These are phyloP conservation scores for Peromyscus polionotus DNA, from an alignment of 2,113 vertebrate genomes.

Conservation along the genomic window DNA sequence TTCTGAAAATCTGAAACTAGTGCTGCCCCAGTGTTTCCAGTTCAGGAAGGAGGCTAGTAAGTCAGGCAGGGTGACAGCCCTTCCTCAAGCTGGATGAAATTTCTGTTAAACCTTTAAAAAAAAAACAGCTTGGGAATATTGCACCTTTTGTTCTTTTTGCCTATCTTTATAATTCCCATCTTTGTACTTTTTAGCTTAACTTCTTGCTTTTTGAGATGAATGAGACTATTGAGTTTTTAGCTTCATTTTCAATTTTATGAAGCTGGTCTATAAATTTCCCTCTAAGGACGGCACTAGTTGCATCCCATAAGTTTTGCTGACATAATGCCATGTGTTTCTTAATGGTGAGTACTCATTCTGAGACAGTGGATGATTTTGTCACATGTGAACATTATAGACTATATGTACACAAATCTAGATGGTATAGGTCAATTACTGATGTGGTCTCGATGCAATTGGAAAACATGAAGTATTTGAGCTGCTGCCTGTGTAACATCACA, in stretches of 20 bases:
- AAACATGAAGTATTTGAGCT: neutral
- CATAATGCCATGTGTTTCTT: neutral
- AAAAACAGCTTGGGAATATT: conserved; percentile 37
- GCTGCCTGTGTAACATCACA: neutral
- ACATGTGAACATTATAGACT: neutral
- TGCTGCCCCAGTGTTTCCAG: neutral
- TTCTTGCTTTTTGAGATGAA: conserved; percentile 36
- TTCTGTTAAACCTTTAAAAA: conserved; percentile 7
- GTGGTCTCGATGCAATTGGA: neutral
- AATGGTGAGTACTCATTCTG: neutral
- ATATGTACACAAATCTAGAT: neutral
- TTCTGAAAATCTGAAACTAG: neutral
- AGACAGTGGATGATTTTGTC: neutral
- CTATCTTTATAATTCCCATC: conserved; percentile 42
- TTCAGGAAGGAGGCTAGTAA: neutral
- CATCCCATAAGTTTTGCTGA: conserved; percentile 12
- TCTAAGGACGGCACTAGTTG: neutral
- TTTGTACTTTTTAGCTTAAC: conserved; percentile 43
- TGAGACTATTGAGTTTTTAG: neutral
- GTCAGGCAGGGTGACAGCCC: neutral
- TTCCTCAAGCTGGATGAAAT: neutral
- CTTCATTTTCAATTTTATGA: conserved; percentile 41
- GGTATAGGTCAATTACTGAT: neutral
- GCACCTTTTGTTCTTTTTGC: neutral
- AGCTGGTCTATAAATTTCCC: conserved; percentile 50